Evolutionary conservation across 2,888 invertebrate species (phyloP), one percentile per base, ranked within the genome.

Genomic region (Dendrolimus houi): DNA sequence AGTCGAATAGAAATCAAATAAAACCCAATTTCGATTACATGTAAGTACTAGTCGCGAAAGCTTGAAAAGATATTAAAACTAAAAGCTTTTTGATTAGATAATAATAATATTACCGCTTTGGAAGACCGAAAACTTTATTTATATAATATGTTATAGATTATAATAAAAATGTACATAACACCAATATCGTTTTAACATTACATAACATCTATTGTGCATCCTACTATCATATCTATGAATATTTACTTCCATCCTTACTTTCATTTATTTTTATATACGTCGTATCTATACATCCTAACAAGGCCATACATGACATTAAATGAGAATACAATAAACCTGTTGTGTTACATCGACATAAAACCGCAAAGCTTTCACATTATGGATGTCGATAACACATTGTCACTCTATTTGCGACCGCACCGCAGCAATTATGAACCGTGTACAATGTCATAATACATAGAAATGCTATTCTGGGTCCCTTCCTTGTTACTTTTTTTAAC

Each of bases 401-500:
- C 65, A 65, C 65, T 71, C 68, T 72, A 67, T 69, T 69, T 68
- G 59, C 60, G 60, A 63, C 59, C 64, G 62, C 62, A 65, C 53
- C 57, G 59, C 59, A 59, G 61, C 67, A 71, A 74, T 75, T 69
- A 75, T 67, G 65, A 64, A 62, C 60, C 62, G 62, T 60, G 58
- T 47, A 47, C 56, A 55, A 63, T 62, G 60, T 60, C 60, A 59
- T 55, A 60, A 64, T 60, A 69, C 64, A 65, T 66, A 65, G 64
- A 60, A 67, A 62, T 58, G 62, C 63, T 47, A 47, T 47, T 47
- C 60, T 62, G 52, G 66, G 71, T 70, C 71, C 74, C 71, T 77
- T 76, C 74, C 72, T 67, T 66, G 70, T 70, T 70, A 67, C 72
- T 74, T 61, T 72, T 72, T 47, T 12, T 47, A 29, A 29, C 1